A percentile compares a stretch with the other conserved stretches of the same genome.
Evolutionary conservation across 2,888 invertebrate genomes (phyloP).

Genomic region (Tinea pellionella): DNA sequence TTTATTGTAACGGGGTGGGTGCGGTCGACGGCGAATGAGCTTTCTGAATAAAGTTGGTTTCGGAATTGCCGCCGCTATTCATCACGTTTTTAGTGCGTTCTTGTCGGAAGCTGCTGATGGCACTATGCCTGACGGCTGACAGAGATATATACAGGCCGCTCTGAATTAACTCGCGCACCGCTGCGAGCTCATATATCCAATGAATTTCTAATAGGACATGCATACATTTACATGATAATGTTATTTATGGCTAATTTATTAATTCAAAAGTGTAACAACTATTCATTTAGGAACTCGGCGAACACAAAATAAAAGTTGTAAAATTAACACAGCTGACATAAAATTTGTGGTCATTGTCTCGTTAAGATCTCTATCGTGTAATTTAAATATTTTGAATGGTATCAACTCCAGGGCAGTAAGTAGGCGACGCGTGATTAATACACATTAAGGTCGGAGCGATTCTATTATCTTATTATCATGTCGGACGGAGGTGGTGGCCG

Average conservation of each 20-base stretch:
- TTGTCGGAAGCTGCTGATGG: slow-evolving; percentile 1
- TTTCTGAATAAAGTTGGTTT: not conserved
- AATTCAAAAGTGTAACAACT: not conserved
- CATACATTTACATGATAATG: slow-evolving; percentile 1
- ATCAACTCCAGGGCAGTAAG: not conserved
- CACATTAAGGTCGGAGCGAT: slow-evolving; percentile 22
- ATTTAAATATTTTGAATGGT: slow-evolving; percentile 10
- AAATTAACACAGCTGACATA: slow-evolving; percentile 11
- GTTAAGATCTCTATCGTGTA: slow-evolving; percentile 11
- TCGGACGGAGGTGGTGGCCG: not conserved
- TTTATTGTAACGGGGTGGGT: slow-evolving; percentile 4
- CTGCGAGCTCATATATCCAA: not conserved
- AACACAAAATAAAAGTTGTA: not conserved
- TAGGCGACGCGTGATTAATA: slow-evolving; percentile 20
- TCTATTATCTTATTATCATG: slow-evolving; percentile 22
- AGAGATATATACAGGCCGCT: slow-evolving; percentile 9
- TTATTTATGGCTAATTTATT: not conserved
- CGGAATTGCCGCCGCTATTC: slow-evolving; percentile 2
- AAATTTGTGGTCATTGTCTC: slow-evolving; percentile 12
- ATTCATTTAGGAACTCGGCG: not conserved
- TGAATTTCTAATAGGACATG: not conserved
- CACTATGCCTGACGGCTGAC: not conserved
- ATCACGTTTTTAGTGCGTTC: slow-evolving; percentile 6
- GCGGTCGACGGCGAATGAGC: not conserved
- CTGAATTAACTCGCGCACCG: not conserved